Percentiles rank a stretch among this genome's conserved stretches.
phyloP scores from a whole-genome alignment of 92 coral and sea anemone species.

The Epizoanthus ramosus region DNA sequence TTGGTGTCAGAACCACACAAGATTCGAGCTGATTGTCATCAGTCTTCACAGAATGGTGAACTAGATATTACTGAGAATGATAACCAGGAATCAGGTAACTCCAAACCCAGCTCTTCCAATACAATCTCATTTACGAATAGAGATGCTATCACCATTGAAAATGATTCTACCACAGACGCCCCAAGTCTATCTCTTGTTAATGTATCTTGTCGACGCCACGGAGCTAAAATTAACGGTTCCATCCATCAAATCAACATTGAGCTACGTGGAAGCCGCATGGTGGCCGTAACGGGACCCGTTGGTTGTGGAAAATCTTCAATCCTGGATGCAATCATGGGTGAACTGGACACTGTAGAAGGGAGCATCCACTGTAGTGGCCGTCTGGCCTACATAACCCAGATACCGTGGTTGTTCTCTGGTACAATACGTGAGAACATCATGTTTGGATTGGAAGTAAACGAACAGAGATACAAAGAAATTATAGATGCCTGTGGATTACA shows the following conservation, averaged over 20 bases:
- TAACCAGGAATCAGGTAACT: too few species aligned
- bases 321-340: slow-evolving; percentile 33
- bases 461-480: not conserved
- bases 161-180: too few species aligned
- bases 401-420: slow-evolving; percentile 48
- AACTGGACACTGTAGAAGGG: slow-evolving; percentile 31
- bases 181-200: too few species aligned
- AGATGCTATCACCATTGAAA: too few species aligned
- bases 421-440: slow-evolving; percentile 39
- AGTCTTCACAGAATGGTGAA: too few species aligned
- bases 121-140: too few species aligned
- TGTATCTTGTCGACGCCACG: too few species aligned
- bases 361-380: not conserved
- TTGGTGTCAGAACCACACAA: too few species aligned
- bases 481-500: slow-evolving; percentile 37
- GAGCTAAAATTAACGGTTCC: too few species aligned
- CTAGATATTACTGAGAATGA: too few species aligned
- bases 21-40: too few species aligned
- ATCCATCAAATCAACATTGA: not conserved
- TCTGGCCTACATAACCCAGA: slow-evolving; percentile 35
- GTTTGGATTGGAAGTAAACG: slow-evolving; percentile 23
- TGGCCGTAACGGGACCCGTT: slow-evolving; percentile 26
- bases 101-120: too few species aligned
- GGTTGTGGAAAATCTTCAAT: slow-evolving; percentile 47
- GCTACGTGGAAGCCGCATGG: slow-evolving; percentile 1